phyloP scores from a whole-genome alignment of 2,797 vertebrate genomes.

The Acanthurus leucopareius region DNA sequence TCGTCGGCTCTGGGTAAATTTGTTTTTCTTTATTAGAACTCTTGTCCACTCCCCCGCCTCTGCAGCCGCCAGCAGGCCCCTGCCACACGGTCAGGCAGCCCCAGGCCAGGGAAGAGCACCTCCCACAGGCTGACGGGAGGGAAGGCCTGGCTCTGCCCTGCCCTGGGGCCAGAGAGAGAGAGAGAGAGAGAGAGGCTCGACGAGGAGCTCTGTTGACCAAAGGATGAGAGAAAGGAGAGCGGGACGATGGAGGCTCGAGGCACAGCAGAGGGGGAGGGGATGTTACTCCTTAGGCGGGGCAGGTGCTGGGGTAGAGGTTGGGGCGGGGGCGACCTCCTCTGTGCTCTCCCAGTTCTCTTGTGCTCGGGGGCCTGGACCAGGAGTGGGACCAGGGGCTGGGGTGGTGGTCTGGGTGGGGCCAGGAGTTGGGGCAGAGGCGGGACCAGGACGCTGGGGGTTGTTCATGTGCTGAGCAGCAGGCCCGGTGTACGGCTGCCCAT shows the following conservation, averaged over 20 bases:
- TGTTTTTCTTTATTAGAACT: conserved; percentile 91
- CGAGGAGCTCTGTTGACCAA: conserved; percentile 87
- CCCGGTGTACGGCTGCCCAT: conserved; percentile 98
- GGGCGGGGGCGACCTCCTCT: conserved; percentile 93
- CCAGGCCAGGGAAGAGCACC: conserved; percentile 91
- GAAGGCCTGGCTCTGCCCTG: conserved; percentile 91
- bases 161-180: conserved; percentile 70
- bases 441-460: conserved; percentile 97
- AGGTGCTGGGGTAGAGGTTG: conserved; percentile 76
- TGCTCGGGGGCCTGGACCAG: conserved; percentile 93
- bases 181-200: conserved; percentile 75
- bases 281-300: conserved; percentile 97
- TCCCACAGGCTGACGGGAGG: conserved; percentile 87
- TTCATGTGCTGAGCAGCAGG: conserved; percentile 99
- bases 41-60: conserved; percentile 94
- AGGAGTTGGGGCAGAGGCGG: conserved; percentile 80
- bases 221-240: conserved; percentile 85
- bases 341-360: conserved; percentile 98
- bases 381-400: conserved; percentile 65
- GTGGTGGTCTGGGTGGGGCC: conserved; percentile 67
- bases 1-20: conserved; percentile 92
- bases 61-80: conserved; percentile 92
- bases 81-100: conserved; percentile 91
- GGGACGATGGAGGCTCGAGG: conserved; percentile 82
- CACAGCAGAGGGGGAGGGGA: conserved; percentile 83